A percentile compares a stretch with the other conserved stretches of the same genome.
These are phyloP conservation scores for Tichodroma muraria DNA, from an alignment of 2,113 vertebrate species.

Conservation along the genomic window DNA sequence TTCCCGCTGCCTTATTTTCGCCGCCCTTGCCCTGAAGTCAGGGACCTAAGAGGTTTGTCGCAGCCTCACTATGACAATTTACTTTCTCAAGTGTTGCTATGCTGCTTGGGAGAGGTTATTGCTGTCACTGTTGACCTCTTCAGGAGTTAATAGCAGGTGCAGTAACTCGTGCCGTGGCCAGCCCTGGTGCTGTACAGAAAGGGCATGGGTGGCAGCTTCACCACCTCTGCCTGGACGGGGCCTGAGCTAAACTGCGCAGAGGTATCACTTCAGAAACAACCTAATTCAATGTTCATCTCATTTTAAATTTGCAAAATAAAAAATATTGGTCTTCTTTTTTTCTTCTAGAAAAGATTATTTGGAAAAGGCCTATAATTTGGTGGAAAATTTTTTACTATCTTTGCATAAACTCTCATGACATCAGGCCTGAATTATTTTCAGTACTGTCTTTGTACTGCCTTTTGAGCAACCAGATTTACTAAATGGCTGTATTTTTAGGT, in stretches of 20 bases:
- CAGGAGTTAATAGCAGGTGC: background rate
- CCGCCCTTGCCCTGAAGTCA: too few species aligned
- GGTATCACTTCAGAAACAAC: background rate
- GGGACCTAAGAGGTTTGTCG: too few species aligned
- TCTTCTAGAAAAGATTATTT: background rate
- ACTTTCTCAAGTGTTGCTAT: background rate
- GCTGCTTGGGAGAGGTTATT: background rate
- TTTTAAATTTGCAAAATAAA: background rate
- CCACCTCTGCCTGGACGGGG: background rate
- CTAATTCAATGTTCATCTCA: background rate
- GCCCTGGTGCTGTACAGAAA: background rate
- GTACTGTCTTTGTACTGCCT: background rate
- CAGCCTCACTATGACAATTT: too few species aligned
- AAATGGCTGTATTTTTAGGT: background rate
- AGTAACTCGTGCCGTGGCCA: background rate
- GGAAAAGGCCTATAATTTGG: background rate
- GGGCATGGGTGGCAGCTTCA: background rate
- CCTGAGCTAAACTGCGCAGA: background rate
- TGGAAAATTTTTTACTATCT: background rate
- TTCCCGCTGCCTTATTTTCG: too few species aligned
- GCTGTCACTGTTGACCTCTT: background rate
- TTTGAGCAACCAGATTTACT: background rate
- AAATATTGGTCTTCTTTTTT: background rate
- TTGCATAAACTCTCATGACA: background rate
- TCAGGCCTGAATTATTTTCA: background rate